These are phyloP conservation scores for Linepithema humile DNA, from an alignment of 1,140 invertebrate species.

Conservation along the genomic window DNA sequence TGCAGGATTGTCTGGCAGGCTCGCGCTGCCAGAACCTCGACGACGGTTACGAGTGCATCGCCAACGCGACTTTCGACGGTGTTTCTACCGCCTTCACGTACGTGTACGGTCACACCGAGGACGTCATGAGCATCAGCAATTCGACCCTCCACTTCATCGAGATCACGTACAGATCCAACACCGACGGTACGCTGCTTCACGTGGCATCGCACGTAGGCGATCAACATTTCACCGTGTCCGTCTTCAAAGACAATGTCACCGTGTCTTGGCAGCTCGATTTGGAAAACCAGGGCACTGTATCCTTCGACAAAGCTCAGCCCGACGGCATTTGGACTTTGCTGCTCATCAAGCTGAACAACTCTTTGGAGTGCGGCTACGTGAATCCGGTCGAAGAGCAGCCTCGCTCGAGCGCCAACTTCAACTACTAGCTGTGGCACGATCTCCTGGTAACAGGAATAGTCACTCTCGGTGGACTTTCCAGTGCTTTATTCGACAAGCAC, in stretches of 20 bases:
- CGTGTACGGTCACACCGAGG: constrained; percentile 73
- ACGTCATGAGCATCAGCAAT: constrained; percentile 71
- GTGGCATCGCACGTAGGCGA: constrained; percentile 84
- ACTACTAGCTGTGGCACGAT: constrained; percentile 86
- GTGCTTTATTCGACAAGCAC: constrained; percentile 71
- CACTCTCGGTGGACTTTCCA: constrained; percentile 79
- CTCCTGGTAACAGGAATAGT: constrained; percentile 84
- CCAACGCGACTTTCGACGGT: constrained; percentile 94
- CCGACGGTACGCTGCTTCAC: constrained; percentile 89
- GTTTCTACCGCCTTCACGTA: constrained; percentile 86
- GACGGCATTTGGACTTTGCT: constrained; percentile 89
- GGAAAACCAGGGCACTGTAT: constrained; percentile 81
- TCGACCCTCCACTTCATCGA: constrained; percentile 84
- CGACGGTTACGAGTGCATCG: constrained; percentile 96
- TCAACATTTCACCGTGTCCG: constrained; percentile 88
- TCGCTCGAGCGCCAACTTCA: constrained; percentile 77
- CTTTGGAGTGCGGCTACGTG: constrained; percentile 82
- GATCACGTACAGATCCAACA: constrained; percentile 88
- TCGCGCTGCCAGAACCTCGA: constrained; percentile 94
- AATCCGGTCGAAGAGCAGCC: constrained; percentile 75
- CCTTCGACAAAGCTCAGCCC: constrained; percentile 87
- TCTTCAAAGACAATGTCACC: constrained; percentile 88
- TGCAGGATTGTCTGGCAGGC: constrained; percentile 92
- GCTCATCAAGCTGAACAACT: constrained; percentile 84
- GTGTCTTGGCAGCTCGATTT: constrained; percentile 87